Conservation (phyloP, 2,797 vertebrate genomes). For the Sebastes hubbsi region DNA sequence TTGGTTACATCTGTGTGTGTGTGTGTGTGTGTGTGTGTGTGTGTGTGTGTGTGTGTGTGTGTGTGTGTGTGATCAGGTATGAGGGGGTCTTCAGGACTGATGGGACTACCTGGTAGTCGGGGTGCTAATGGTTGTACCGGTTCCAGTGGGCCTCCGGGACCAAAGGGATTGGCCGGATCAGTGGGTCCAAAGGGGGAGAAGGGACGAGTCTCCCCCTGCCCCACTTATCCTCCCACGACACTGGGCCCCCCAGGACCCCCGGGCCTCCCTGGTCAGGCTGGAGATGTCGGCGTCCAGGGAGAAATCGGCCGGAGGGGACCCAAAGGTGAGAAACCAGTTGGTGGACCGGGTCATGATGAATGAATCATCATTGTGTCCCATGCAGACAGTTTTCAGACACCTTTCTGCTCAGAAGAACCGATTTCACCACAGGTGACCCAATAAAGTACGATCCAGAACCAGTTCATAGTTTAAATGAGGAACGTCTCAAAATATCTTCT, state of each 20-base stretch:
- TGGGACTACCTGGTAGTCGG: constrained; percentile 58
- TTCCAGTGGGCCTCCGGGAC: constrained; percentile 40
- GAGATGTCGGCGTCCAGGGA: constrained; percentile 56
- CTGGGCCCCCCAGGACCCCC: constrained; percentile 34
- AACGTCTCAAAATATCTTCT: not conserved
- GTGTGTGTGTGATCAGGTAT: constrained; percentile 51
- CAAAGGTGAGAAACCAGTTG: constrained; percentile 61
- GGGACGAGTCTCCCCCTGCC: constrained; percentile 42
- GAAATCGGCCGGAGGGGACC: constrained; percentile 39
- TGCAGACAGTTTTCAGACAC: not conserved
- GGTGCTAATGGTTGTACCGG: constrained; percentile 58
- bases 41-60: not conserved
- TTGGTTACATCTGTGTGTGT: not conserved
- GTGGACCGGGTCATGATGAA: not conserved
- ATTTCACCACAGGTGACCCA: not conserved
- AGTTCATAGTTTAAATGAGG: not conserved
- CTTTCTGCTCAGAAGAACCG: not conserved
- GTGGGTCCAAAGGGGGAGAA: constrained; percentile 68
- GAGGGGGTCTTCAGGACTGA: constrained; percentile 55
- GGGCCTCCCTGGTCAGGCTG: constrained; percentile 62
- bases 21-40: no score
- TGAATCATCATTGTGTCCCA: not conserved
- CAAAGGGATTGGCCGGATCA: constrained; percentile 42
- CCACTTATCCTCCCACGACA: rapidly evolving
- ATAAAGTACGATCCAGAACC: not conserved